A percentile compares a stretch with the other conserved stretches of the same genome.
Evolutionary conservation across 1,140 invertebrate genomes (phyloP).

Genomic region (Orchestia grillus): DNA sequence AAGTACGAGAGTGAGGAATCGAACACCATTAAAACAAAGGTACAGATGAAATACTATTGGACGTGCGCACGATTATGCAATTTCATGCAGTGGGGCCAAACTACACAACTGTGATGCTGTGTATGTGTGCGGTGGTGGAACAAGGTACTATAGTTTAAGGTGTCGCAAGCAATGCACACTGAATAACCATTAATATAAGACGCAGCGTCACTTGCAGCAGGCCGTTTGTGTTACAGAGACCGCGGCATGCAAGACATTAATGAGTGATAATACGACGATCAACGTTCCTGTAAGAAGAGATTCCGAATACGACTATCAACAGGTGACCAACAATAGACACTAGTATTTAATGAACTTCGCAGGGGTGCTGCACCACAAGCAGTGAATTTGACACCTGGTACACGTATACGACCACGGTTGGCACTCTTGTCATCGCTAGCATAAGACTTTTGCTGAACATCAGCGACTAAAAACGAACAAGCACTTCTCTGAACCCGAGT

Average conservation of each 20-base stretch:
- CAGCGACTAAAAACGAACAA: not conserved
- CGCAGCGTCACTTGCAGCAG: not conserved
- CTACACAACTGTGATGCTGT: not conserved
- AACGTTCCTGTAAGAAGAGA: not conserved
- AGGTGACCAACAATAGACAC: not conserved
- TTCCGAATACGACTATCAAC: not conserved
- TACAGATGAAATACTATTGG: not conserved
- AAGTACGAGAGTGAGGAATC: not conserved
- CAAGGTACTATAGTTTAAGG: not conserved
- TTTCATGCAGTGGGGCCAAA: not conserved
- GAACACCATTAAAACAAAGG: not conserved
- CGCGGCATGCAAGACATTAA: not conserved
- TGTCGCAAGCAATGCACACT: not conserved
- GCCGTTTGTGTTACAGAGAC: not conserved
- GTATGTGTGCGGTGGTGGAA: not conserved
- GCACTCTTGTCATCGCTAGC: not conserved
- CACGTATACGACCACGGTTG: not conserved
- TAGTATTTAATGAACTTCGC: not conserved
- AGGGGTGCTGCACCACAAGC: not conserved
- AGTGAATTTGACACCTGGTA: not conserved
- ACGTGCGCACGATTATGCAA: not conserved
- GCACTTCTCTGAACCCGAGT: not conserved
- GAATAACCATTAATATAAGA: not conserved
- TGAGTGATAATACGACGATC: not conserved
- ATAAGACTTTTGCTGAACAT: not conserved